Conservation (phyloP, 2,797 vertebrate species). For the Sebastes steindachneri region DNA sequence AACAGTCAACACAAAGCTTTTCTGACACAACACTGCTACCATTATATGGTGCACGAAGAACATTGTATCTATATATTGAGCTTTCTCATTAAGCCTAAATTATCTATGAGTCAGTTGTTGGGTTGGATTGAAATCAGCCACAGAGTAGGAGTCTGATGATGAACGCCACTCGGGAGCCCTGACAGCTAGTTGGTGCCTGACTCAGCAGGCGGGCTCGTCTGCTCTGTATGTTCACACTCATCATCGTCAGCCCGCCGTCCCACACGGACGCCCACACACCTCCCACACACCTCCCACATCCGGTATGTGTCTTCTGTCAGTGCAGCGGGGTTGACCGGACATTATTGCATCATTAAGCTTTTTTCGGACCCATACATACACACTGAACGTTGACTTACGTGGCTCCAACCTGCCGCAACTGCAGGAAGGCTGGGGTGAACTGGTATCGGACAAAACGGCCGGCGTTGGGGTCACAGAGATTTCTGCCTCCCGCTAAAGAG, state of each 20-base stretch:
- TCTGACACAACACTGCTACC: not conserved
- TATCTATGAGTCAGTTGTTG: not conserved
- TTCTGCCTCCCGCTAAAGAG: conserved; percentile 82
- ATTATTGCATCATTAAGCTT: not conserved
- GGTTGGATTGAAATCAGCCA: conserved; percentile 17
- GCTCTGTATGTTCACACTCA: conserved; percentile 36
- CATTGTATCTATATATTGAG: not conserved
- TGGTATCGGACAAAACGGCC: conserved; percentile 97
- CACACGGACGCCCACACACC: conserved; percentile 43
- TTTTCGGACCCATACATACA: not conserved
- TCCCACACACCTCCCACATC: conserved; percentile 55
- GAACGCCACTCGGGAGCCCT: conserved; percentile 2
- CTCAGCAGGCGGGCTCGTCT: conserved; percentile 36
- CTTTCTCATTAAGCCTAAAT: not conserved
- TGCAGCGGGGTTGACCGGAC: not conserved
- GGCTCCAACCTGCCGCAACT: conserved; percentile 95
- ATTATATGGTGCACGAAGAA: not conserved
- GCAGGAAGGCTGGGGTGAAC: conserved; percentile 96
- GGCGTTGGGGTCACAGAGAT: conserved; percentile 92
- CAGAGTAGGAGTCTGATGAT: conserved; percentile 38
- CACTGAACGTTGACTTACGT: conserved; percentile 87
- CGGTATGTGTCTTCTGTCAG: conserved; percentile 5
- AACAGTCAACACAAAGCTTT: not conserved
- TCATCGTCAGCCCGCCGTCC: conserved; percentile 24
- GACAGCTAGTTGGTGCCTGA: conserved; percentile 36